Evolutionary conservation across 2,888 invertebrate genomes (phyloP).

Genomic region (Hedychridium roseum): DNA sequence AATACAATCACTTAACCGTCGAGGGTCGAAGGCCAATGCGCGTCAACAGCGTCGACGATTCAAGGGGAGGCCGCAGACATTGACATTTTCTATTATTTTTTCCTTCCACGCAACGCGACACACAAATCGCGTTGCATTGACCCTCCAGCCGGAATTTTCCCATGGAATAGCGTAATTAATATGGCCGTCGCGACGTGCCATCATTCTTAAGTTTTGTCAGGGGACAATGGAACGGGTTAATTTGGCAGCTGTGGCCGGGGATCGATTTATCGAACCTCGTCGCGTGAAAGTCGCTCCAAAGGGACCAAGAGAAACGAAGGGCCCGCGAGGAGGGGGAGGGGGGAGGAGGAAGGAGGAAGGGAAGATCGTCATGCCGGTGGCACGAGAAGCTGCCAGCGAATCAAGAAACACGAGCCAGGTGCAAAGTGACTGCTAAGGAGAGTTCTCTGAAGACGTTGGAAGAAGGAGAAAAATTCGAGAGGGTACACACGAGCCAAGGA

Average conservation of each 20-base stretch:
- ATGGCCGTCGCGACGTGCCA: neutral
- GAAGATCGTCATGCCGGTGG: neutral
- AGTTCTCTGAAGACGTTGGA: conserved; percentile 34
- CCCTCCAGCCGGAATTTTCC: conserved; percentile 15
- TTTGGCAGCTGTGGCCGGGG: conserved; percentile 9
- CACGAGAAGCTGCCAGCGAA: conserved; percentile 10
- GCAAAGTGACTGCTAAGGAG: conserved; percentile 52
- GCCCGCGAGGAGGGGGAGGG: too few relatives aligned
- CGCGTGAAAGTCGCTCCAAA: conserved; percentile 16
- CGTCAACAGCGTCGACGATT: conserved; percentile 28
- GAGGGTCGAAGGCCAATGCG: conserved; percentile 48
- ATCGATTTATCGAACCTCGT: conserved; percentile 26
- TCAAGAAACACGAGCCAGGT: conserved; percentile 47
- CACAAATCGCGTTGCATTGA: conserved; percentile 16
- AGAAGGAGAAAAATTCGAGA: neutral
- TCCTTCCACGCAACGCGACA: neutral
- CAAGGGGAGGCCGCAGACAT: too few relatives aligned
- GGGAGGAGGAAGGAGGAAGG: neutral
- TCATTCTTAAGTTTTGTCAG: too few relatives aligned
- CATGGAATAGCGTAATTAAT: neutral
- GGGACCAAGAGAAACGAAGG: too few relatives aligned
- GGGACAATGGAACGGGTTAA: too few relatives aligned
- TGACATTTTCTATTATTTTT: conserved; percentile 34
- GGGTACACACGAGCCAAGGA: neutral
- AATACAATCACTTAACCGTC: conserved; percentile 55